phyloP scores from a whole-genome alignment of 1,140 invertebrate species.

The Drosophila ironensis region DNA sequence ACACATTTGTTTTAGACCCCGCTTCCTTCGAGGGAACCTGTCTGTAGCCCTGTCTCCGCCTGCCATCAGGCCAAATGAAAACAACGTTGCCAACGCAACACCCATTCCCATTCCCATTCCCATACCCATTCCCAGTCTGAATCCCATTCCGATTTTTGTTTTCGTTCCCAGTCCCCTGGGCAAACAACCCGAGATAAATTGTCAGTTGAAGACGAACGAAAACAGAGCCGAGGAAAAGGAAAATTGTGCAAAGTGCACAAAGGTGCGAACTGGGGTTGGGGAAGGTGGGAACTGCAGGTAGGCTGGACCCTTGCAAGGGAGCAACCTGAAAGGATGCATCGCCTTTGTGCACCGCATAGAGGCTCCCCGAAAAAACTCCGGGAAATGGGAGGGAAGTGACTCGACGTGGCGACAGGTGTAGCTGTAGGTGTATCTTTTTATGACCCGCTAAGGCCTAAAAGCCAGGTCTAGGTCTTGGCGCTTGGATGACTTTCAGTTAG shows the following conservation, averaged over 20 bases:
- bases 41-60: constrained; percentile 38
- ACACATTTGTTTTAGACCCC: constrained; percentile 67
- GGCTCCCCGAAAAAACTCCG: constrained; percentile 12
- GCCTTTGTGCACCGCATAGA: constrained; percentile 23
- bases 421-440: constrained; percentile 1
- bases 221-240: constrained; percentile 44
- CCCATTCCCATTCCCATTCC: constrained; percentile 21
- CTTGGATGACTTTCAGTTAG: constrained; percentile 33
- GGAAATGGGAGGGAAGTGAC: not conserved
- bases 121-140: too few species aligned
- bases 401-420: constrained; percentile 14
- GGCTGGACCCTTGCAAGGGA: not conserved
- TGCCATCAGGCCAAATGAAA: constrained; percentile 50
- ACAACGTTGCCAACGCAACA: constrained; percentile 35
- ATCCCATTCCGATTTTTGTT: too few species aligned
- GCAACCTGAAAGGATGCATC: constrained; percentile 28
- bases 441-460: constrained; percentile 8
- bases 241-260: constrained; percentile 70
- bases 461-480: constrained; percentile 28
- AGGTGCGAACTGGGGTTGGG: constrained; percentile 12
- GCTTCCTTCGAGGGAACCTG: constrained; percentile 47
- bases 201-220: constrained; percentile 66
- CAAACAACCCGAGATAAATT: constrained; percentile 70
- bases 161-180: constrained; percentile 9
- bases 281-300: constrained; percentile 18